Evolutionary conservation across 2,113 vertebrate genomes (phyloP), one percentile per base, ranked within the genome.

Genomic region (Tenrec ecaudatus): DNA sequence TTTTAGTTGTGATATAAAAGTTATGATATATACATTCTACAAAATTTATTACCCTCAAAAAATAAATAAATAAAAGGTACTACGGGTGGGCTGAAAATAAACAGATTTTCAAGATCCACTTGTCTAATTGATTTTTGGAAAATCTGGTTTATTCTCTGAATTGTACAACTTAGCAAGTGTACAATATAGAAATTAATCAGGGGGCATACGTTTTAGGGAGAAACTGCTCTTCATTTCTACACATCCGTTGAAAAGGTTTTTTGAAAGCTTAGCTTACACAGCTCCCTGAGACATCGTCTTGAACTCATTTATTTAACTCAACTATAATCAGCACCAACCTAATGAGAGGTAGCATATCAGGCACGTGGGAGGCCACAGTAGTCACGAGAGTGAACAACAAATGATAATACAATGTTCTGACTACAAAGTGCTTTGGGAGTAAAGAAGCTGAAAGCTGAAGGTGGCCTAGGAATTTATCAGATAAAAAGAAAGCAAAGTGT

Each of bases 331-430:
- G 79, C 76, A 71, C 38, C 15, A 84, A 82, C 14, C 64, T 27
- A 40, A 76, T 14, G 60, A 53, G n/a, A 89, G 25, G 43, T 8
- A 85, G 47, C 33, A 1, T 9, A 64, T 9, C 4, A 75, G 36
- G 4, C 15, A 64, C 4, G 3, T 68, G 36, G 47, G 58, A 87
- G 95, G 89, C 16, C 75, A 47, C 38, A 81, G 94, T 15, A 95
- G 94, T 88, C 16, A 89, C 85, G 20, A 92, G 85, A 83, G 60
- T 60, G 73, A 94, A 92, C 12, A 89, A 58, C 16, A 80, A 86
- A 85, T 58, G 77, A 81, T 20, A 43, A 38, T 64, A 75, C 29
- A 64, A 3, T 15, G 17, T 53, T 53, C 81, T 29, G 82, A 84
- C 36, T 73, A 68, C 22, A 69, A 86, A 89, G 64, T 27, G 40